Evolutionary conservation across 1,140 invertebrate genomes (phyloP).

Genomic region (Neodiprion lecontei): DNA sequence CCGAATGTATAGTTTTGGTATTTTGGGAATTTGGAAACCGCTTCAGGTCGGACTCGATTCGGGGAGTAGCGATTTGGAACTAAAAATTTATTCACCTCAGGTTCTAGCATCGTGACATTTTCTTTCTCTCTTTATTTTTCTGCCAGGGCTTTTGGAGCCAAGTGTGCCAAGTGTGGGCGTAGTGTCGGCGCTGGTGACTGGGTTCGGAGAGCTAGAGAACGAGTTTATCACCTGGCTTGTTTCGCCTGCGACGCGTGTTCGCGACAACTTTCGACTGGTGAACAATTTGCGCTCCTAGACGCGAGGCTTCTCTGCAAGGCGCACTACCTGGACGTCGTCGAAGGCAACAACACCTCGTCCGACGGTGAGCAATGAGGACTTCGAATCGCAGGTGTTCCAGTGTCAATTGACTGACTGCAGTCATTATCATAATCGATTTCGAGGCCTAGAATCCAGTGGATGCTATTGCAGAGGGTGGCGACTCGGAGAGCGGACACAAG

Average conservation of each 20-base stretch:
- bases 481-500: constrained; percentile 85
- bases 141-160: constrained; percentile 91
- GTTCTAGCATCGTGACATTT: too few relatives aligned
- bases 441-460: too few relatives aligned
- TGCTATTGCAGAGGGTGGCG: constrained; percentile 77
- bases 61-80: too few relatives aligned
- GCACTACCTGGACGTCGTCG: constrained; percentile 93
- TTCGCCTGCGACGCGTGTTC: constrained; percentile 98
- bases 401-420: too few relatives aligned
- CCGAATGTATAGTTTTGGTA: too few relatives aligned
- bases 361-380: constrained; percentile 68
- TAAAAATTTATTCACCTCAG: too few relatives aligned
- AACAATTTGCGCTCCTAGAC: constrained; percentile 96
- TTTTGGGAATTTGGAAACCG: too few relatives aligned
- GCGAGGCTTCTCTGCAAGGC: constrained; percentile 93
- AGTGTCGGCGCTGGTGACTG: constrained; percentile 94
- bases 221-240: constrained; percentile 97
- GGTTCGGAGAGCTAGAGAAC: constrained; percentile 92
- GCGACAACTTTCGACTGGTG: constrained; percentile 94
- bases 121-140: too few relatives aligned
- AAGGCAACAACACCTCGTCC: constrained; percentile 88
- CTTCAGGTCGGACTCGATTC: too few relatives aligned
- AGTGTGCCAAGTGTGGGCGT: constrained; percentile 94
- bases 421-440: too few relatives aligned
- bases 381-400: background rate